Base-by-base conservation (phyloP, 2,888 invertebrate genomes). In the Melanotus villosus region DNA sequence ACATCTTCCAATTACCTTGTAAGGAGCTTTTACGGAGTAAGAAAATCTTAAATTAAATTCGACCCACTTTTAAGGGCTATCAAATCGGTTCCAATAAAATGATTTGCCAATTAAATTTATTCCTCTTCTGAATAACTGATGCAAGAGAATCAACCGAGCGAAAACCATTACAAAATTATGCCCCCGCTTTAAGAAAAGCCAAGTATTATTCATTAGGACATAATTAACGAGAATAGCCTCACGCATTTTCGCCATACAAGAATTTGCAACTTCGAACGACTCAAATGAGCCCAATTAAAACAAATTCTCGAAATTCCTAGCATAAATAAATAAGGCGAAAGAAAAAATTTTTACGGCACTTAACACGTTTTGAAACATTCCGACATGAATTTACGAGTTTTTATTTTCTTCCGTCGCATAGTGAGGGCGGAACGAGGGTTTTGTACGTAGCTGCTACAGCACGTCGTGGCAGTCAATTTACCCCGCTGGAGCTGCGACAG, bases 381-480 rank as follows among this genome's bases (percentile, higher is more conserved):
- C 54, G 43, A 56, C 64, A 43, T 56, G 50, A 64, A 64, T 64
- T 64, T 59, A 64, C 54, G 54, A 43, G 54, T 34, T 64, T 64
- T 64, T 64, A 64, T 64, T 64, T 64, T 64, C 54, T 64, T 32
- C 54, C 52, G 9, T 21, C 36, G 38, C 36, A 56, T 52, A 16
- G 57, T 23, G 50, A 34, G 38, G 18, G 36, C 36, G 19, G 41
- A 60, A 50, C 16, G 30, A 52, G 52, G 52, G 62, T 62, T 50
- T 50, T 26, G 16, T 52, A 50, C 47, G 43, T 30, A 38, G 47
- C 38, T 26, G 23, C 36, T 41, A 52, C 19, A 41, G 63, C 70
- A 72, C 72, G 70, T 70, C 50, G 45, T 54, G 38, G 70, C 67
- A 68, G 72, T 70, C 70, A 70, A 72, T 72, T 59, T 67, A 60